These are phyloP conservation scores for Lasioglossum vierecki DNA, from an alignment of 2,888 invertebrate genomes.

Conservation along the genomic window DNA sequence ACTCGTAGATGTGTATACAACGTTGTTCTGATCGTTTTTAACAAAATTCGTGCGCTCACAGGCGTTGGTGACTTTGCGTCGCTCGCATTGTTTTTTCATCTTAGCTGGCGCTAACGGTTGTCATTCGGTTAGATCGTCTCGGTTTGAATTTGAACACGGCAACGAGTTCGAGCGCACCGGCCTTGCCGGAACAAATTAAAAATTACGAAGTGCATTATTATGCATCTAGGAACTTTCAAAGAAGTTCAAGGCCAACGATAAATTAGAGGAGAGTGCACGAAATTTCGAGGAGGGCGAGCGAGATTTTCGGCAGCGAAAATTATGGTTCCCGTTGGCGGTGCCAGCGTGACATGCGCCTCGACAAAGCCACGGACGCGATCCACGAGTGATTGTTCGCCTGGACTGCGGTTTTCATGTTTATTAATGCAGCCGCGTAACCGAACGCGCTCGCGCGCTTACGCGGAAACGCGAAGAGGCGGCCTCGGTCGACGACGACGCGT, in stretches of 20 bases:
- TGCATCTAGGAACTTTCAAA: neutral
- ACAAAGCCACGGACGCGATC: conserved; percentile 8
- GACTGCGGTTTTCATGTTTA: conserved; percentile 40
- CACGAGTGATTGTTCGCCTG: conserved; percentile 35
- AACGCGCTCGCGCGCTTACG: conserved; percentile 14
- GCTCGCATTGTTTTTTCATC: too few species aligned
- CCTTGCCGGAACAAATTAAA: too few species aligned
- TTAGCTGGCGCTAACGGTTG: too few species aligned
- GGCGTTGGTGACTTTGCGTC: too few species aligned
- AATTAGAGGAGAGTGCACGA: neutral
- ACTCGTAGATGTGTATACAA: too few species aligned
- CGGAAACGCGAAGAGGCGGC: conserved; percentile 50
- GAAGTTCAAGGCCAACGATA: neutral
- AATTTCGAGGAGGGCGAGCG: neutral
- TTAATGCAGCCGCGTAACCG: conserved; percentile 44
- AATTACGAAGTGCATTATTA: neutral
- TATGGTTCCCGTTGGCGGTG: neutral
- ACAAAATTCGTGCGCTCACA: too few species aligned
- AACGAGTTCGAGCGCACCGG: too few species aligned
- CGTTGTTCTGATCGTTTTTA: too few species aligned
- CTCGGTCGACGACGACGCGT: conserved; percentile 34
- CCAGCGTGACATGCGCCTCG: neutral
- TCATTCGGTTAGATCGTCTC: too few species aligned
- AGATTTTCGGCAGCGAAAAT: neutral
- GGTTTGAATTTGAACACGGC: too few species aligned